phyloP scores from a whole-genome alignment of 2,113 vertebrate genomes.

The Myodes glareolus region DNA sequence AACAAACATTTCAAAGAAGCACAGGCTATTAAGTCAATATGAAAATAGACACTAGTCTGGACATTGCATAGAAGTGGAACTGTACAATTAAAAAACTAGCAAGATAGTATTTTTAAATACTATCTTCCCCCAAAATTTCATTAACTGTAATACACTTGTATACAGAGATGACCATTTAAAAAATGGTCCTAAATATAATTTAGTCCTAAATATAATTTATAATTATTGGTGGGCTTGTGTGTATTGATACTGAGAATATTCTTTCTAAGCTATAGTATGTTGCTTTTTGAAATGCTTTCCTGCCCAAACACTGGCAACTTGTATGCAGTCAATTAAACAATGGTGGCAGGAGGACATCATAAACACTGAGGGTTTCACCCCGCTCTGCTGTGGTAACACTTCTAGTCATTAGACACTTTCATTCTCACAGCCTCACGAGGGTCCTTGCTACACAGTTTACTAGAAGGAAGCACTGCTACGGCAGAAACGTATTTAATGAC shows the following conservation, averaged over 20 bases:
- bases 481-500: neutral
- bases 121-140: conserved; percentile 33
- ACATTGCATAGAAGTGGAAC: neutral
- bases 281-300: conserved; percentile 24
- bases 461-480: conserved; percentile 12
- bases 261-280: neutral
- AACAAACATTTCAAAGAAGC: conserved; percentile 51
- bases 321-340: neutral
- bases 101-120: conserved; percentile 57
- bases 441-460: conserved; percentile 29
- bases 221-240: neutral
- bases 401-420: neutral
- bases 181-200: neutral
- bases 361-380: neutral
- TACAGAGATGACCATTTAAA: neutral
- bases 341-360: neutral
- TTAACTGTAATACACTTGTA: neutral
- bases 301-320: neutral
- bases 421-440: neutral
- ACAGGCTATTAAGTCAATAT: conserved; percentile 37
- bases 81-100: neutral
- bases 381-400: neutral
- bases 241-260: neutral
- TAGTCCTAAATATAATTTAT: neutral
- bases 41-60: conserved; percentile 8